These are phyloP conservation scores for Melinaea marsaeus DNA, from an alignment of 2,888 invertebrate species.

Conservation along the genomic window DNA sequence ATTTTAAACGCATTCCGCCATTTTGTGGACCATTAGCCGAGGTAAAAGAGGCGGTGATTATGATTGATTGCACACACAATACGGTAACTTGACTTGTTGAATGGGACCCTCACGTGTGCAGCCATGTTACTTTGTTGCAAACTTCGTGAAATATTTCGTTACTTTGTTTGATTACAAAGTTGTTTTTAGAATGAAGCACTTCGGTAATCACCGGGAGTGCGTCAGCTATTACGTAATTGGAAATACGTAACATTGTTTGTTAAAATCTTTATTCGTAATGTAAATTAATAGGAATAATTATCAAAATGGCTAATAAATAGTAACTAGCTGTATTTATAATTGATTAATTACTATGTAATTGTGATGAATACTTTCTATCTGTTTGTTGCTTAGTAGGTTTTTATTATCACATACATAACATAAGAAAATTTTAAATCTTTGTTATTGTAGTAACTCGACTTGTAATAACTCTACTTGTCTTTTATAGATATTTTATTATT, in stretches of 20 bases:
- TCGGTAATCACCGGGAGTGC: conserved; percentile 25
- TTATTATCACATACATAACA: too few relatives aligned
- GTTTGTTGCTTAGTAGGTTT: too few relatives aligned
- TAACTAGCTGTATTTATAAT: not conserved
- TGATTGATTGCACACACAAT: conserved; percentile 73
- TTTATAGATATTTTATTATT: too few relatives aligned
- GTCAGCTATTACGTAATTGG: conserved; percentile 23
- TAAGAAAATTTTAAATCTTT: too few relatives aligned
- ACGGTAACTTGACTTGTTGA: conserved; percentile 69
- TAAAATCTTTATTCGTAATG: not conserved
- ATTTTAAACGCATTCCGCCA: conserved; percentile 74
- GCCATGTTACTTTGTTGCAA: conserved; percentile 55
- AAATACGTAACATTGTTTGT: conserved; percentile 9
- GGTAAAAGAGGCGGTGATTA: conserved; percentile 75
- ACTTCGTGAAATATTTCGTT: conserved; percentile 40
- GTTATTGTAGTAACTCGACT: too few relatives aligned
- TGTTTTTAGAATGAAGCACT: conserved; percentile 20
- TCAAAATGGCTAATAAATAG: not conserved
- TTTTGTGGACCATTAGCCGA: conserved; percentile 76
- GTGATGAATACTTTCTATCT: too few relatives aligned
- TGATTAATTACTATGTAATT: too few relatives aligned
- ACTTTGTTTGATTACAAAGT: conserved; percentile 40
- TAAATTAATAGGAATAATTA: not conserved
- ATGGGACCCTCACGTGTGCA: conserved; percentile 65
- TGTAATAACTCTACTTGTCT: too few relatives aligned